A percentile compares a stretch with the other conserved stretches of the same genome.
phyloP scores from a whole-genome alignment of 1,140 invertebrate genomes.

The Chlorops oryzae region DNA sequence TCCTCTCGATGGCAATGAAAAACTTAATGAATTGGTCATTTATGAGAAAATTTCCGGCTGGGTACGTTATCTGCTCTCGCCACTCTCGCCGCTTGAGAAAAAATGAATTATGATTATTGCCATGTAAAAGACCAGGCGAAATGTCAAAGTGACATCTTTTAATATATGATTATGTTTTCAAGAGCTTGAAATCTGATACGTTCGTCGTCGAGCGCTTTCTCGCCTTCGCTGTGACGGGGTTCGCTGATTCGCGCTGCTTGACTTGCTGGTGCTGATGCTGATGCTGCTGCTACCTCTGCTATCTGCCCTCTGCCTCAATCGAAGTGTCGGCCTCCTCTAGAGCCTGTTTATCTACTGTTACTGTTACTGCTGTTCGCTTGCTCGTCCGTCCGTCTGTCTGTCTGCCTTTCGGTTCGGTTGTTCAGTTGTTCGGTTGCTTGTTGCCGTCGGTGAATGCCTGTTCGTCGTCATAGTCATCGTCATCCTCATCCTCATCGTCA shows the following conservation, averaged over 20 bases:
- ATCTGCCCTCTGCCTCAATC: conserved; percentile 6
- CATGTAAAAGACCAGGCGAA: conserved; percentile 48
- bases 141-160: conserved; percentile 48
- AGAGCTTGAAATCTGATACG: conserved; percentile 47
- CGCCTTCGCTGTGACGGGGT: conserved; percentile 6
- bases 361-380: conserved; percentile 7
- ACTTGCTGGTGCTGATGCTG: neutral
- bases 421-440: neutral
- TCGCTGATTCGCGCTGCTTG: conserved; percentile 9
- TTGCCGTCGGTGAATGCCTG: neutral
- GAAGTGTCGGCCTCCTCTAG: no score
- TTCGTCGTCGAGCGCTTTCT: conserved; percentile 6
- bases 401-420: neutral
- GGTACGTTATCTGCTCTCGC: no score
- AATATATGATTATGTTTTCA: conserved; percentile 48
- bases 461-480: no score
- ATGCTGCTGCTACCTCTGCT: neutral
- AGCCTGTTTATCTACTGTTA: conserved; percentile 10
- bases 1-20: no score
- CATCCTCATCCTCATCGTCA: neutral
- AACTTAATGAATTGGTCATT: no score
- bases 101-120: conserved; percentile 49
- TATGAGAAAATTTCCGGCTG: no score
- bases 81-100: no score
- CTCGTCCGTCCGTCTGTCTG: conserved; percentile 15